Evolutionary conservation across 2,797 vertebrate species (phyloP), one percentile per base, ranked within the genome.

Genomic region (Austrolebias charrua): DNA sequence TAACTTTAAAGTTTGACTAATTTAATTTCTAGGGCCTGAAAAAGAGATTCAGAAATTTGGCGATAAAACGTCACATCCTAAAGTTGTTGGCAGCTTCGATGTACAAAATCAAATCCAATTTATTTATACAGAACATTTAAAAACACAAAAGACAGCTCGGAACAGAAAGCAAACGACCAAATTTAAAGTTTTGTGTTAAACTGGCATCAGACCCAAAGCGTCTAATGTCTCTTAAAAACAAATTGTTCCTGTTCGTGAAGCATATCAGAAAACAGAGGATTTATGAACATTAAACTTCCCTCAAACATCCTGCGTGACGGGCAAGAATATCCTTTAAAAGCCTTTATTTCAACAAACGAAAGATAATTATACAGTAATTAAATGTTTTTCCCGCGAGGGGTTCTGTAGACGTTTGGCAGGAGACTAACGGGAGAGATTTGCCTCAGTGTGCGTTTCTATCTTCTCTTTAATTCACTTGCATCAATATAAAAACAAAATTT

Each of bases 401-500:
- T 56, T 63, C 52, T 50, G 0, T 29, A 3, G 60, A 35, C 35
- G 43, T 57, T 9, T 58, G 62, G 40, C 1, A 31, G 49, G 33
- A 33, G 46, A 5, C 18, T 6, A 53, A 42, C 15, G 24, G 43
- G 16, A 75, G 63, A 78, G 78, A 71, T 88, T 86, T 83, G 78
- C 55, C 61, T 83, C 73, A 42, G 66, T 11, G 40, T 83, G 80
- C 11, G 4, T 84, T 87, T 55, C 49, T 71, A 76, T 81, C 71
- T 81, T 51, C 73, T 78, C 63, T 38, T 38, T 38, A 9, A 80
- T 74, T 66, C 58, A 76, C 75, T 70, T 71, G 65, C 63, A 73
- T 82, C 65, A 77, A 79, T 73, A 72, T 69, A 29, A 70, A 24
- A 71, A 28, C 14, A 1, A 55, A 55, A 60, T 3, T 24, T 16